Evolutionary conservation across 2,888 invertebrate species (phyloP).

Genomic region (Cylindroiulus punctatus): DNA sequence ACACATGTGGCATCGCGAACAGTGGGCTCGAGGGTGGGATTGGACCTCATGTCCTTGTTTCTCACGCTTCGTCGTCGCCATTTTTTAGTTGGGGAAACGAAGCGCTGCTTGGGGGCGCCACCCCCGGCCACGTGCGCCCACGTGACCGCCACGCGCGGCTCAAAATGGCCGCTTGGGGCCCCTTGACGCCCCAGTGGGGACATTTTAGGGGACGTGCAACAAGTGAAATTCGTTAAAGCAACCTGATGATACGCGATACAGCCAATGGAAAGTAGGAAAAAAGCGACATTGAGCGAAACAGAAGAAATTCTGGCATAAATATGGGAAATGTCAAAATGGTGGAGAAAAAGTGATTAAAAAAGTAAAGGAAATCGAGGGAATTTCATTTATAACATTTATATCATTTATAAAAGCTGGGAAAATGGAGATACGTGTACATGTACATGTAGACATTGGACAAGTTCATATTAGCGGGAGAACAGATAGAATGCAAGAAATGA

Average conservation of each 20-base stretch:
- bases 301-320: too few relatives aligned
- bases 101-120: neutral
- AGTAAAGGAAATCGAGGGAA: too few relatives aligned
- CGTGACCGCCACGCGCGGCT: neutral
- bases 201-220: neutral
- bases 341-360: too few relatives aligned
- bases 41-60: slow-evolving; percentile 3
- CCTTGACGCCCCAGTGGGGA: neutral
- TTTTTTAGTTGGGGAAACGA: neutral
- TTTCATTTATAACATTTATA: too few relatives aligned
- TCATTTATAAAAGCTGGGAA: too few relatives aligned
- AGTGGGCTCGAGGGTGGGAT: neutral
- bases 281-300: neutral
- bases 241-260: neutral
- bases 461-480: too few relatives aligned
- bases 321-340: too few relatives aligned
- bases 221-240: slow-evolving; percentile 7
- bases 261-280: neutral
- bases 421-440: too few relatives aligned
- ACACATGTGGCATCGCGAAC: neutral
- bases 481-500: too few relatives aligned
- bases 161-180: neutral
- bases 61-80: neutral
- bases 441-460: too few relatives aligned
- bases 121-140: neutral